Evolutionary conservation across 1,140 invertebrate species (phyloP).

Genomic region (Eupristina koningsbergeri): DNA sequence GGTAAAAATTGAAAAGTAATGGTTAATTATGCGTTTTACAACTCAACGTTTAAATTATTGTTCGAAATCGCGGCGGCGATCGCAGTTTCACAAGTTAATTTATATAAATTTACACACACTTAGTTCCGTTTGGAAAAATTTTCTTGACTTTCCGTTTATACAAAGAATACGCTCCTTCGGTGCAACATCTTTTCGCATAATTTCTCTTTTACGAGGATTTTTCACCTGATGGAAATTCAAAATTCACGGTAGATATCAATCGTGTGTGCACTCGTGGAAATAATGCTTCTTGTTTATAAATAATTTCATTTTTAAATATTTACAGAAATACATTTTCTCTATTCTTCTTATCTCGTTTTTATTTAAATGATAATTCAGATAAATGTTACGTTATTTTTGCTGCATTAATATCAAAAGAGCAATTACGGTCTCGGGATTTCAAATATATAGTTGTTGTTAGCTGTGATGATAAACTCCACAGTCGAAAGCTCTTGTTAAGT

Average conservation of each 20-base stretch:
- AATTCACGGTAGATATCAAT: neutral
- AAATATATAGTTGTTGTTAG: neutral
- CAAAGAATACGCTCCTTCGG: no score
- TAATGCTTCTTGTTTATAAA: neutral
- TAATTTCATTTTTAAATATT: neutral
- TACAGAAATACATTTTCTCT: neutral
- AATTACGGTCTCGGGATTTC: neutral
- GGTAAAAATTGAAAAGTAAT: neutral
- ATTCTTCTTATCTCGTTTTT: neutral
- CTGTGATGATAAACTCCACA: neutral
- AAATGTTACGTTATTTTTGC: neutral
- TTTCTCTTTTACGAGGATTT: no score
- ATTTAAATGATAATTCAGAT: neutral
- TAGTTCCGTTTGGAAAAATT: neutral
- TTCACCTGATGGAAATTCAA: no score
- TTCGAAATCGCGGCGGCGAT: neutral
- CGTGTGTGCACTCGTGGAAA: neutral
- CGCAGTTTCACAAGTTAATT: neutral
- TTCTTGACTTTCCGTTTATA: neutral
- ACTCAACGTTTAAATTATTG: neutral
- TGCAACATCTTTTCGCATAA: no score
- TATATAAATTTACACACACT: neutral
- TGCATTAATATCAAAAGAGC: neutral
- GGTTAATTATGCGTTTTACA: neutral
- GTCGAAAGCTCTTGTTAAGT: neutral